These are phyloP conservation scores for Embidobia sp. DNA, from an alignment of 2,888 invertebrate genomes.

Conservation along the genomic window DNA sequence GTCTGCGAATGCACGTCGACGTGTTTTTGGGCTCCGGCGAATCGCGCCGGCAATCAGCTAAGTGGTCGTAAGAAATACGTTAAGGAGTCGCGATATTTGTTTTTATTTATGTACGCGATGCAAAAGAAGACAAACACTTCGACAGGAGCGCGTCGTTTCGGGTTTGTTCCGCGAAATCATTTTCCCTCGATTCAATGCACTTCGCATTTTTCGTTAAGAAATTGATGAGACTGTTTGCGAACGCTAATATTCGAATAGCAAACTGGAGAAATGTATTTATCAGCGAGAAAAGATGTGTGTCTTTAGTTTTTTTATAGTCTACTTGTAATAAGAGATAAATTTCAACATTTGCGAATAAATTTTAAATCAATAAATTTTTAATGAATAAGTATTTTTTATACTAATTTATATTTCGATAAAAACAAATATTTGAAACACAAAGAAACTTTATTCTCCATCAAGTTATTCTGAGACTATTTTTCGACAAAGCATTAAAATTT, in stretches of 20 bases:
- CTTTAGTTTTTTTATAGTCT: too few species aligned
- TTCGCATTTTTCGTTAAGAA: background rate
- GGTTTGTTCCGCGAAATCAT: too few species aligned
- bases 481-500: too few species aligned
- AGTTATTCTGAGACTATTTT: too few species aligned
- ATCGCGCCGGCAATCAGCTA: conserved; percentile 61
- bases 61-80: conserved; percentile 64
- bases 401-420: too few species aligned
- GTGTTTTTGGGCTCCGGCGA: conserved; percentile 44
- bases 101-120: conserved; percentile 22
- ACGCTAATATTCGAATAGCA: background rate
- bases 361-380: too few species aligned
- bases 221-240: background rate
- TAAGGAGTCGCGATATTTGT: conserved; percentile 55
- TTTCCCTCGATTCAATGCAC: conserved; percentile 1
- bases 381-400: too few species aligned
- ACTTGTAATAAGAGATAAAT: too few species aligned
- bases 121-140: conserved; percentile 39
- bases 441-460: too few species aligned
- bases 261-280: background rate
- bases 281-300: too few species aligned
- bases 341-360: too few species aligned
- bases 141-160: background rate
- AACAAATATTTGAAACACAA: too few species aligned
- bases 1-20: background rate